Evolutionary conservation across 2,888 invertebrate genomes (phyloP).

Genomic region (Exephanes ischioxanthus): DNA sequence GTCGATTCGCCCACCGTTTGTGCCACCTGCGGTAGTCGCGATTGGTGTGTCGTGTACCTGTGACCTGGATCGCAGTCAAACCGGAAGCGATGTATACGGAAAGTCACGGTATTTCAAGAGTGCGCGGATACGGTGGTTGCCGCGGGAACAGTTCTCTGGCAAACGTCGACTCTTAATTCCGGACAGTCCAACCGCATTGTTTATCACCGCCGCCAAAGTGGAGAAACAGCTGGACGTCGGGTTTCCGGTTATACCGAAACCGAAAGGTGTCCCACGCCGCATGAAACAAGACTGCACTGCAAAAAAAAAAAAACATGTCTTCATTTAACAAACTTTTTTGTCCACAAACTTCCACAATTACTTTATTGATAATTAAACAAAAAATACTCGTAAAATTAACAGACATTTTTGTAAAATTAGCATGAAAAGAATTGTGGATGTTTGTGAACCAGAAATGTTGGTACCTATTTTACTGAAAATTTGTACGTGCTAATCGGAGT

Average conservation of each 20-base stretch:
- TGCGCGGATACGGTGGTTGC: slow-evolving; percentile 45
- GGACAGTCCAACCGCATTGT: slow-evolving; percentile 58
- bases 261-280: neutral
- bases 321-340: too few relatives aligned
- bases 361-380: too few relatives aligned
- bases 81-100: slow-evolving; percentile 72
- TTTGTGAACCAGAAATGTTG: too few relatives aligned
- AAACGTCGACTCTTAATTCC: slow-evolving; percentile 53
- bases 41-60: slow-evolving; percentile 50
- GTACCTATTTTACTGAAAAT: too few relatives aligned
- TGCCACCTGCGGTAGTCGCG: slow-evolving; percentile 52
- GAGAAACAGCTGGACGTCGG: slow-evolving; percentile 10
- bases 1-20: slow-evolving; percentile 32
- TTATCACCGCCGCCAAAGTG: slow-evolving; percentile 43
- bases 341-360: too few relatives aligned
- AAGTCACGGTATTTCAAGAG: slow-evolving; percentile 70
- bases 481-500: too few relatives aligned
- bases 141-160: slow-evolving; percentile 48
- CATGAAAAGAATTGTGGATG: too few relatives aligned
- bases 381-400: neutral
- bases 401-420: too few relatives aligned
- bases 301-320: too few relatives aligned
- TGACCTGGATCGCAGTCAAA: slow-evolving; percentile 66
- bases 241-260: neutral
- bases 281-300: neutral